Percentiles rank a stretch among this genome's conserved stretches.
These are phyloP conservation scores for Paradoxurus hermaphroditus DNA, from an alignment of 2,113 vertebrate species.

Conservation along the genomic window DNA sequence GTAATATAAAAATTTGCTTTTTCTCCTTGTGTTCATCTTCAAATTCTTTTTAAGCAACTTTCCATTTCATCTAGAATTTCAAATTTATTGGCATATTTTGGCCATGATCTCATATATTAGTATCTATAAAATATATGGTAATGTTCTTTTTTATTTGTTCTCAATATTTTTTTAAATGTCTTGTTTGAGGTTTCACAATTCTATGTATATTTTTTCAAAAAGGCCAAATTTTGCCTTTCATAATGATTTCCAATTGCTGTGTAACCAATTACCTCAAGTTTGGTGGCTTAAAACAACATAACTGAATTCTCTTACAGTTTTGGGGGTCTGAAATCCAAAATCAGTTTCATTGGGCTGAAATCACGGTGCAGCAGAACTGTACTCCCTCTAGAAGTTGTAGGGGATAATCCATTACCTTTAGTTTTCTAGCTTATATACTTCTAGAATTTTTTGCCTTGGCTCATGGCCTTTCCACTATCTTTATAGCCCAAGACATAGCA, in stretches of 20 bases:
- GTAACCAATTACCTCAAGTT: neutral
- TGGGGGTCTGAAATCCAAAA: neutral
- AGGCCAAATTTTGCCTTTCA: neutral
- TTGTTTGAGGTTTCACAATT: neutral
- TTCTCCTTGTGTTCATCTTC: neutral
- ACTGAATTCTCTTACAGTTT: slow-evolving; percentile 30
- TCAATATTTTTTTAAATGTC: neutral
- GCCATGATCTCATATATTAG: neutral
- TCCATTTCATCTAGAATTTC: neutral
- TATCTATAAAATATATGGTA: neutral
- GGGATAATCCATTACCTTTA: neutral
- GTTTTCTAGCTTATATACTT: neutral
- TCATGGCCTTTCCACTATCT: neutral
- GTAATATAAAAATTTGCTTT: neutral
- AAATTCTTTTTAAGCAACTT: slow-evolving; percentile 5
- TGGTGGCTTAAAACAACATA: neutral
- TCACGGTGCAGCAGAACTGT: neutral
- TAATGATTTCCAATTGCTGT: neutral
- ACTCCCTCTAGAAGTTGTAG: neutral
- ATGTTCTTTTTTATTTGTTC: neutral
- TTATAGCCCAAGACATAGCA: neutral
- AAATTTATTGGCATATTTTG: neutral
- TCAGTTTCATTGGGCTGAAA: neutral
- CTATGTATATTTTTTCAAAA: neutral
- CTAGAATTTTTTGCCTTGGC: neutral